Conservation (phyloP, 2,888 invertebrate genomes). For the Chelonus formosanus region DNA sequence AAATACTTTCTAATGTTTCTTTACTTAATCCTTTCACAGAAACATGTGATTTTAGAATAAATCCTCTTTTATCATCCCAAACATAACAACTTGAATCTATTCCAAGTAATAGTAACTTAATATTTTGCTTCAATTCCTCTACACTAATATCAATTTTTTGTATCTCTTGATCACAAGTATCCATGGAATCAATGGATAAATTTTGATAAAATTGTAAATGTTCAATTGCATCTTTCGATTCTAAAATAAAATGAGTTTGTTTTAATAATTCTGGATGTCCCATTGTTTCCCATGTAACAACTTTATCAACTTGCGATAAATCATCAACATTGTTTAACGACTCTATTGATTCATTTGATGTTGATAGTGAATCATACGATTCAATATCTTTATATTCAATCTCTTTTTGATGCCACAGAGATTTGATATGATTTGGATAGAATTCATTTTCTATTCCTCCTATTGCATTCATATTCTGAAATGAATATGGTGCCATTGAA, state of each 20-base stretch:
- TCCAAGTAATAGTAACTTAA: conserved; percentile 56
- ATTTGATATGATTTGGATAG: too few relatives aligned
- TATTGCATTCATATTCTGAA: too few relatives aligned
- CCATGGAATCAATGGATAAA: not conserved
- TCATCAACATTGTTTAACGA: too few relatives aligned
- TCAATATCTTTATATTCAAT: not conserved
- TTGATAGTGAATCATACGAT: not conserved
- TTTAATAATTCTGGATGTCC: conserved; percentile 48
- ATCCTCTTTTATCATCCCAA: conserved; percentile 50
- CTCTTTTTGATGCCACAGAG: not conserved
- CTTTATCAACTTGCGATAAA: too few relatives aligned
- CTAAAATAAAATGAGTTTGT: conserved; percentile 52
- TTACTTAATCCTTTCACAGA: conserved; percentile 48
- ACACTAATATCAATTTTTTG: conserved; percentile 36
- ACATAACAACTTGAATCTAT: conserved; percentile 56
- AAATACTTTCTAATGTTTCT: conserved; percentile 48
- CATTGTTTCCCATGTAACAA: conserved; percentile 56
- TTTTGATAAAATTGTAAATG: conserved; percentile 48
- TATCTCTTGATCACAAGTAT: not conserved
- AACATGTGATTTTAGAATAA: conserved; percentile 49
- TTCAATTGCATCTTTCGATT: conserved; percentile 49
- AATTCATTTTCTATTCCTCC: too few relatives aligned
- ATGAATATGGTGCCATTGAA: too few relatives aligned
- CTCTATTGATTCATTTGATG: not conserved
- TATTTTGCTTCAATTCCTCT: conserved; percentile 50